Evolutionary conservation across 2,797 vertebrate species (phyloP), one percentile per base, ranked within the genome.

Genomic region (Sebastes trivittatus): DNA sequence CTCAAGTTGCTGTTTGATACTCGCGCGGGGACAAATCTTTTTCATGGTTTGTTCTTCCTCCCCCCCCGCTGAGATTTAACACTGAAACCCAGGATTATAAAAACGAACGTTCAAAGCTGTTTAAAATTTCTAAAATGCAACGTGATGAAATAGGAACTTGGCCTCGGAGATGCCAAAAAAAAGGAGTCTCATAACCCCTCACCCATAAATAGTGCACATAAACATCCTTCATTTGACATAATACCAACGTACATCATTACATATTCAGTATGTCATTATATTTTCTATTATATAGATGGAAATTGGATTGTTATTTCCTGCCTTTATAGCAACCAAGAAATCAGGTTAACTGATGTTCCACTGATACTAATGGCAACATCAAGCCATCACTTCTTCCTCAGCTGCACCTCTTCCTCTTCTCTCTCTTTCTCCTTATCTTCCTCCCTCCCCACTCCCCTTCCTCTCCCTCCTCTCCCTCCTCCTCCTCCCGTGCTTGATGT

Each of bases 351-450:
- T 90, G 86, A 91, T 92, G 88, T 93, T 92, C 72, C 77, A 66
- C 75, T 81, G 89, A 83, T 91, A 81, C 90, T 92, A 94, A 94
- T 92, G 88, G 89, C 84, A 88, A 88, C 86, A 93, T 94, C 89
- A 88, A 89, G 86, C 89, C 82, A 23, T 87, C 89, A 82, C 81
- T 80, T 70, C 88, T 84, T 84, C 74, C 87, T 92, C 82, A 69
- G 77, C 66, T 81, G 69, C 84, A 80, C 69, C 77, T 80, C 75
- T 46, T 46, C 75, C 3, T 46, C 75, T 55, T 67, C 74, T 72
- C 75, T 64, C 77, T 75, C 46, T 55, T 56, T 61, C 72, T 56
- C 49, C 55, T 72, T 85, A 71, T 78, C 79, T 81, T 62, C 80
- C 67, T 55, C 75, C 11, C 69, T 81, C 63, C 46, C 34, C 67